Conservation (phyloP, 2,797 vertebrate genomes). For the Pipistrellus nathusii region DNA sequence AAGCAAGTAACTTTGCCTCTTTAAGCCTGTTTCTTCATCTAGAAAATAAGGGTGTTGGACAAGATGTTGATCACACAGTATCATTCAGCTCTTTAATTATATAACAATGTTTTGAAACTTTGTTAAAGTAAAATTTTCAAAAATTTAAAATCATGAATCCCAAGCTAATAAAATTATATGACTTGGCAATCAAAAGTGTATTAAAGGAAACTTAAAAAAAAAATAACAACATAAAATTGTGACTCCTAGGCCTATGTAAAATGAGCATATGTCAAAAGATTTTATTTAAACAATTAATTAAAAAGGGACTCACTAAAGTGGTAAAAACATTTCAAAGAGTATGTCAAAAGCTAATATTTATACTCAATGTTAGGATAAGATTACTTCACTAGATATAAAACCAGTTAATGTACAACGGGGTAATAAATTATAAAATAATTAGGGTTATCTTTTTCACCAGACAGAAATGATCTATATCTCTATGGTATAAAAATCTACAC, state of each 20-base stretch:
- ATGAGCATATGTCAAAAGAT: conserved; percentile 14
- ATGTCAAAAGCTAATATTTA: conserved; percentile 45
- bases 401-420: not conserved
- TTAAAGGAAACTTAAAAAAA: conserved; percentile 32
- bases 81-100: not conserved
- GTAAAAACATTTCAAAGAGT: not conserved
- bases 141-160: conserved; percentile 23
- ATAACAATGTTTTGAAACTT: not conserved
- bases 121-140: conserved; percentile 24
- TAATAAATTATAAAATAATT: conserved; percentile 33
- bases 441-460: not conserved
- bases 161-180: not conserved
- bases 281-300: conserved; percentile 54
- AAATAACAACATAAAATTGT: not conserved
- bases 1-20: not conserved
- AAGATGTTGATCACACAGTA: not conserved
- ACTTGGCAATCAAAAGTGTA: not conserved
- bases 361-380: not conserved
- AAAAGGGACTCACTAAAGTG: not conserved
- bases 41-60: not conserved
- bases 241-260: conserved; percentile 29
- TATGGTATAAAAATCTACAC: not conserved
- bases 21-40: not conserved
- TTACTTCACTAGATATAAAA: conserved; percentile 16
- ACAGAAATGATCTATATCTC: not conserved